Base-by-base conservation (phyloP, 2,113 vertebrate species). In the Zingel zingel region DNA sequence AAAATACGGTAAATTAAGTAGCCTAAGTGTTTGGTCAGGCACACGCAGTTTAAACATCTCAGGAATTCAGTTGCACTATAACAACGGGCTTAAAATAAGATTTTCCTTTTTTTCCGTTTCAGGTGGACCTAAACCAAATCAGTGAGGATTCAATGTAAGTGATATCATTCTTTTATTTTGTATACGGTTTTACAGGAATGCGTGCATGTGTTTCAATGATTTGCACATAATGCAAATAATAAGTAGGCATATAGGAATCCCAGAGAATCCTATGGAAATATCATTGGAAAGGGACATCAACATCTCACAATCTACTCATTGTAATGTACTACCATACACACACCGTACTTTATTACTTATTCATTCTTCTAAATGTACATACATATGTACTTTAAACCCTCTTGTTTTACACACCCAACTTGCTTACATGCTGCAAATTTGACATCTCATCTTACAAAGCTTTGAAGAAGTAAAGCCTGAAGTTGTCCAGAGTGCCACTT, bases 61-160 rank as follows among this genome's bases (percentile, higher is more conserved):
- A 68, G 5, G 27, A n/a, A 30, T 16, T 10, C 33, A 18, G 25
- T n/a, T 50, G 50, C 11, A 43, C 9, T 27, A 30, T 25, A 11
- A 65, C 56, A 65, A 18, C 0, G 1, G 11, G 30, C 6, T 39
- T 57, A 12, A 45, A 51, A 4, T 71, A 5, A 18, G 1, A 27
- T 18, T 5, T 51, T 10, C 33, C 33, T 57, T 30, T n/a, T 2
- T 1, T 33, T 19, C 56, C 6, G 2, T 72, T 65, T 54, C 56
- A 92, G 91, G 47, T 85, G 74, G 51, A 77, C 6, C 23, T 62
- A 3, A 48, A 62, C 16, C 10, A 33, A 6, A 2, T 18, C 2
- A 30, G 7, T 54, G 54, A 68, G 2, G 66, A 82, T 56, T 19
- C 50, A 50, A 2, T 1, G 91, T 92, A 84, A 90, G 91, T 88